Conservation (phyloP, 2,797 vertebrate genomes). For the Rhadinocentrus ornatus region DNA sequence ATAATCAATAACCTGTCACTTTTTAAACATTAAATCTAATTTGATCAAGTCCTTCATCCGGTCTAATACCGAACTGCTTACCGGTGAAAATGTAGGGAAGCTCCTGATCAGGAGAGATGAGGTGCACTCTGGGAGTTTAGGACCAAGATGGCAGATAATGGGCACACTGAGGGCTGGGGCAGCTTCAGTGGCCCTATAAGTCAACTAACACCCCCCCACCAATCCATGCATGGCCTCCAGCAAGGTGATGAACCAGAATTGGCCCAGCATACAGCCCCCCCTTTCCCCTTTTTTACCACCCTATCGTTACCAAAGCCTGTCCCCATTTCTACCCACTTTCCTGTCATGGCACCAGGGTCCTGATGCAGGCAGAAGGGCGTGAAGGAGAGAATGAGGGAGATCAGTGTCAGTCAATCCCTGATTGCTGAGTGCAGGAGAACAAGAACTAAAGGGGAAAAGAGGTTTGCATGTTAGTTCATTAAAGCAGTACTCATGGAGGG, state of each 20-base stretch:
- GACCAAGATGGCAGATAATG: conserved; percentile 67
- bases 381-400: conserved; percentile 82
- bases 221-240: conserved; percentile 78
- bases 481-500: background rate
- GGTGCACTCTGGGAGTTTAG: conserved; percentile 62
- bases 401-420: conserved; percentile 68
- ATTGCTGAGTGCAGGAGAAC: conserved; percentile 42
- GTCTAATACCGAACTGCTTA: conserved; percentile 58
- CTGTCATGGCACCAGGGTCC: conserved; percentile 64
- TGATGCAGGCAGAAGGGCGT: conserved; percentile 90
- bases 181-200: conserved; percentile 59
- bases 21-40: background rate
- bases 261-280: conserved; percentile 30
- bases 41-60: conserved; percentile 6
- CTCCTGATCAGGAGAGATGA: conserved; percentile 62
- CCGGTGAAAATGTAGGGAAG: conserved; percentile 58
- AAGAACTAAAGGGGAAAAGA: conserved; percentile 16
- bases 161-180: conserved; percentile 60
- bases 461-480: background rate
- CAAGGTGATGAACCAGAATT: conserved; percentile 81
- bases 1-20: background rate
- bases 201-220: conserved; percentile 51
- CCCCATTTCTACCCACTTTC: conserved; percentile 46
- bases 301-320: conserved; percentile 34
- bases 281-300: conserved; percentile 30